Conservation (phyloP, 2,888 invertebrate species). For the Anarsia innoxiella region DNA sequence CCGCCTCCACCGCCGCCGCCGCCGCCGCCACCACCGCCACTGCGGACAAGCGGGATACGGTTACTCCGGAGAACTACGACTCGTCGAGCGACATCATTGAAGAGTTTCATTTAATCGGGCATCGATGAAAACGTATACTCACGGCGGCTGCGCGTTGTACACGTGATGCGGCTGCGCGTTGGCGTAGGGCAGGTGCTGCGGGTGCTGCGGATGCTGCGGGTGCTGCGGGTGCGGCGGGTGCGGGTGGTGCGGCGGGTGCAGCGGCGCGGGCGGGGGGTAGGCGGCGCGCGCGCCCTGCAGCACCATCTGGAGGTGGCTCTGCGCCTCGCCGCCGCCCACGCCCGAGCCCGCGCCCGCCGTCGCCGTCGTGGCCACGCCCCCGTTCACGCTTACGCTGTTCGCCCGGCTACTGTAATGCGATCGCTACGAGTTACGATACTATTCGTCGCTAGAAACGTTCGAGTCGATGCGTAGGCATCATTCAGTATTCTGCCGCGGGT, state of each 20-base stretch:
- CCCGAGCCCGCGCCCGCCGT: too few relatives aligned
- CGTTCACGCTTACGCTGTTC: constrained; percentile 52
- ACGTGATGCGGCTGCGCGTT: constrained; percentile 38
- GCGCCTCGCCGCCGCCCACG: constrained; percentile 21
- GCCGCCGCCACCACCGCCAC: background rate
- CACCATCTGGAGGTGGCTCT: constrained; percentile 66
- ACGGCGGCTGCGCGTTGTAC: constrained; percentile 42
- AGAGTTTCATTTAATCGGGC: too few relatives aligned
- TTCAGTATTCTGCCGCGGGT: too few relatives aligned
- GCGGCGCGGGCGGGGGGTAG: constrained; percentile 35
- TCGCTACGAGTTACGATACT: too few relatives aligned
- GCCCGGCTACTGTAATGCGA: constrained; percentile 38
- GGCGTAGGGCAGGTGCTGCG: constrained; percentile 44
- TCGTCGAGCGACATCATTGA: too few relatives aligned
- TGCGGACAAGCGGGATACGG: too few relatives aligned
- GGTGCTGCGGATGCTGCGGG: too few relatives aligned
- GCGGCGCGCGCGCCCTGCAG: constrained; percentile 48
- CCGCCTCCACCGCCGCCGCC: constrained; percentile 16
- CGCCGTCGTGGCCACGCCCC: constrained; percentile 25
- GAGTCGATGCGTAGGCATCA: too few relatives aligned
- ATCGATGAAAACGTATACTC: too few relatives aligned
- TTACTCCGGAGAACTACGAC: too few relatives aligned
- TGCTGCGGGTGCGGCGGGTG: constrained; percentile 54
- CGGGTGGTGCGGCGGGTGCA: constrained; percentile 49
- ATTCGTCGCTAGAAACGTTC: too few relatives aligned